These are phyloP conservation scores for Sinocyclocheilus anshuiensis DNA, from an alignment of 2,113 vertebrate species.

Conservation along the genomic window DNA sequence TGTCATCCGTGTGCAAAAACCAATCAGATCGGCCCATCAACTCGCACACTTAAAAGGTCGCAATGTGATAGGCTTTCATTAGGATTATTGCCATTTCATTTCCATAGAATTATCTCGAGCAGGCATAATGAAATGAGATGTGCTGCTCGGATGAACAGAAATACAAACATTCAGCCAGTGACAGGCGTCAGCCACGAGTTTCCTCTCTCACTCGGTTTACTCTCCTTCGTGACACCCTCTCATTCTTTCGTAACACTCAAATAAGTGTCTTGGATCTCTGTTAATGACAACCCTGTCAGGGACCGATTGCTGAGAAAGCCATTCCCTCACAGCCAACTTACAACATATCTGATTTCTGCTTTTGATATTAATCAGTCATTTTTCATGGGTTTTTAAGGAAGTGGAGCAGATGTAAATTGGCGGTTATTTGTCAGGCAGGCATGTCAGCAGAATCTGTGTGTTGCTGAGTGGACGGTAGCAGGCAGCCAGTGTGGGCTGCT, in stretches of 20 bases:
- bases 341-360: conserved; percentile 54
- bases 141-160: conserved; percentile 40
- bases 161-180: conserved; percentile 41
- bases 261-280: conserved; percentile 3
- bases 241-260: conserved; percentile 2
- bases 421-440: conserved; percentile 35
- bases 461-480: conserved; percentile 38
- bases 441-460: conserved; percentile 37
- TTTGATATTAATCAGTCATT: conserved; percentile 58
- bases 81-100: conserved; percentile 52
- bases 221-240: background rate
- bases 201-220: background rate
- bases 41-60: conserved; percentile 36
- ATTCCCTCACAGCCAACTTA: conserved; percentile 37
- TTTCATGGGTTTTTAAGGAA: conserved; percentile 49
- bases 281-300: conserved; percentile 10
- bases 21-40: conserved; percentile 50
- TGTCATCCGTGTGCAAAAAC: conserved; percentile 48
- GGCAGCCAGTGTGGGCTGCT: background rate
- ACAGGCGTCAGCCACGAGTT: conserved; percentile 20
- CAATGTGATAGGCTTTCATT: conserved; percentile 47
- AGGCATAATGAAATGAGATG: conserved; percentile 42
- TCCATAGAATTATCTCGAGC: conserved; percentile 52
- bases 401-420: conserved; percentile 44
- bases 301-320: background rate